A percentile compares a stretch with the other conserved stretches of the same genome.
These are phyloP conservation scores for Pheosia tremula DNA, from an alignment of 2,888 invertebrate genomes.

Conservation along the genomic window DNA sequence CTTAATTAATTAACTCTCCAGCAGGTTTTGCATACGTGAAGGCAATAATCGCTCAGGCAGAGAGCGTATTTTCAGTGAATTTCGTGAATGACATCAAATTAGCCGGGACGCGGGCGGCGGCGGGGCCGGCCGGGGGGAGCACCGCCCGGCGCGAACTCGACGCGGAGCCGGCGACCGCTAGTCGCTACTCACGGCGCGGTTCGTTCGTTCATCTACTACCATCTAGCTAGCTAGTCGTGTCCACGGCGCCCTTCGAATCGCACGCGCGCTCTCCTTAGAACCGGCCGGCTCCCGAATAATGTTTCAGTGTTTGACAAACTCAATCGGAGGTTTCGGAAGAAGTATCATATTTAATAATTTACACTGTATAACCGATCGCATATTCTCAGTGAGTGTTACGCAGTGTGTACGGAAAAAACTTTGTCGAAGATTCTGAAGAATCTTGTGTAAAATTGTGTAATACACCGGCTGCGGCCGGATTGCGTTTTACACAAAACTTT, in stretches of 20 bases:
- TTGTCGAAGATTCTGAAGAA: constrained; percentile 84
- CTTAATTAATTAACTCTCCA: constrained; percentile 12
- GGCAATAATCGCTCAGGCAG: constrained; percentile 38
- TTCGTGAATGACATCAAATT: constrained; percentile 73
- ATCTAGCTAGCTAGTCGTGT: constrained; percentile 65
- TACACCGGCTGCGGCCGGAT: constrained; percentile 79
- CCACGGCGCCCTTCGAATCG: constrained; percentile 77
- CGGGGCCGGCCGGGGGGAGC: constrained; percentile 35
- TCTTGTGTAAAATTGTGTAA: constrained; percentile 84
- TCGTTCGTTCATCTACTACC: constrained; percentile 36
- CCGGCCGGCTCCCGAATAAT: constrained; percentile 84
- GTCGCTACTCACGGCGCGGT: constrained; percentile 46
- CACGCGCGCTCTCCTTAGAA: constrained; percentile 79
- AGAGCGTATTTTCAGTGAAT: constrained; percentile 73
- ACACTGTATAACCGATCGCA: constrained; percentile 81
- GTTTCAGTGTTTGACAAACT: constrained; percentile 84
- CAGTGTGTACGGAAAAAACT: constrained; percentile 85
- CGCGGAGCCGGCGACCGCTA: constrained; percentile 53
- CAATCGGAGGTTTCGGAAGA: constrained; percentile 83
- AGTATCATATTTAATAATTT: constrained; percentile 81
- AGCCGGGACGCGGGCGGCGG: constrained; percentile 50
- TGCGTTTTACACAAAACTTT: constrained; percentile 80
- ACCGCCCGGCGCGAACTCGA: constrained; percentile 54
- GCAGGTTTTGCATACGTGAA: constrained; percentile 22
- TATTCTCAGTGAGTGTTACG: constrained; percentile 84